Evolutionary conservation across 1,140 invertebrate species (phyloP).

Genomic region (Parapsyche elsis): DNA sequence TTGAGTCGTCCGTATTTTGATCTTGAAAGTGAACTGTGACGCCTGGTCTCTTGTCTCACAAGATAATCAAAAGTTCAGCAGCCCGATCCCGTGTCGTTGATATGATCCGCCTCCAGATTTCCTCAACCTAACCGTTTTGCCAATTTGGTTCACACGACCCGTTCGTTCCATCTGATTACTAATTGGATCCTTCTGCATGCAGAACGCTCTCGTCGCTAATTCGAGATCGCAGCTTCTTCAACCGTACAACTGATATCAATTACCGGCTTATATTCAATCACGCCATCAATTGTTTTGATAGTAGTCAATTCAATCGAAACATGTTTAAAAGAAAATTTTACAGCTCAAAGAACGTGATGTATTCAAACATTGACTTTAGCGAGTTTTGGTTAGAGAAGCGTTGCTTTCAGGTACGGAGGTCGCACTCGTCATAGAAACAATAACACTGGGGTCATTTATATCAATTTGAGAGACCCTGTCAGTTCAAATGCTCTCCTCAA

Average conservation of each 20-base stretch:
- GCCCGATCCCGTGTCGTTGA: too few species aligned
- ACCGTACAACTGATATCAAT: background rate
- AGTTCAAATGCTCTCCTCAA: slow-evolving; percentile 12
- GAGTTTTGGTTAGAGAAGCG: background rate
- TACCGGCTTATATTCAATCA: background rate
- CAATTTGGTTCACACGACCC: slow-evolving; percentile 29
- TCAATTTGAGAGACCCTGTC: slow-evolving; percentile 3
- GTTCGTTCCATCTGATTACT: slow-evolving; percentile 26
- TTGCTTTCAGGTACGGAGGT: background rate
- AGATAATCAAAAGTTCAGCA: too few species aligned
- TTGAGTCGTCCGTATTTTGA: too few species aligned
- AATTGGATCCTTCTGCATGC: slow-evolving; percentile 30
- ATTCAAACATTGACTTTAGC: too few species aligned
- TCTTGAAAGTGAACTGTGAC: too few species aligned
- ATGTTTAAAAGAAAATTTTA: too few species aligned
- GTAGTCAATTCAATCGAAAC: too few species aligned
- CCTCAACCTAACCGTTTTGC: background rate
- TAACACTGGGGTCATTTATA: slow-evolving; percentile 27
- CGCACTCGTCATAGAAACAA: slow-evolving; percentile 13
- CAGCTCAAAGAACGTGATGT: too few species aligned
- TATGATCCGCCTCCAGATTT: too few species aligned
- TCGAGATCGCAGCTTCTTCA: background rate
- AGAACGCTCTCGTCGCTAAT: background rate
- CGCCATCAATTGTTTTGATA: too few species aligned
- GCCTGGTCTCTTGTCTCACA: too few species aligned